phyloP scores from a whole-genome alignment of 1,140 invertebrate species.

The Brachionus paranguensis region DNA sequence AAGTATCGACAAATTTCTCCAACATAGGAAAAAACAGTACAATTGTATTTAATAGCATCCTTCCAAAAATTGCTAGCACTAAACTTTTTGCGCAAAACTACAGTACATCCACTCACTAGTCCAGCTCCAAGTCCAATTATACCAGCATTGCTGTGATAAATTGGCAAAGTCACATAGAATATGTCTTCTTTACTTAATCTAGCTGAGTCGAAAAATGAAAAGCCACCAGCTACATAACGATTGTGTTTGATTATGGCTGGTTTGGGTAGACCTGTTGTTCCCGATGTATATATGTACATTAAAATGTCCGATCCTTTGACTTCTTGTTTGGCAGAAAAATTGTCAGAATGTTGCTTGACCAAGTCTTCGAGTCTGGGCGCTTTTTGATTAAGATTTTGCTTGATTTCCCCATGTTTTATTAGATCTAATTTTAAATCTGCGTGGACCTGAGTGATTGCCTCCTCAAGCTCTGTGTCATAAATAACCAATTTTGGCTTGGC shows the following conservation, averaged over 20 bases:
- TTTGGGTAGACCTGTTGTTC: constrained; percentile 84
- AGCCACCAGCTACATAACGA: constrained; percentile 25
- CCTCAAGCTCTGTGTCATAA: constrained; percentile 22
- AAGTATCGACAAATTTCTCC: constrained; percentile 97
- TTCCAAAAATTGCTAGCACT: constrained; percentile 88
- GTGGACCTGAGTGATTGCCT: neutral
- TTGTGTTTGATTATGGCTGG: constrained; percentile 40
- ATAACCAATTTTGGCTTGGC: constrained; percentile 77
- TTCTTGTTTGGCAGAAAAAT: constrained; percentile 6
- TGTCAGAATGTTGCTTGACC: neutral
- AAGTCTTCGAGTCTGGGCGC: neutral
- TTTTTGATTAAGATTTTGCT: neutral
- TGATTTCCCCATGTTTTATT: constrained; percentile 3
- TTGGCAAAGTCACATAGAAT: constrained; percentile 78
- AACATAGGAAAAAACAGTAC: constrained; percentile 78
- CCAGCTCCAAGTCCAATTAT: constrained; percentile 50
- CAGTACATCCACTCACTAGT: constrained; percentile 74
- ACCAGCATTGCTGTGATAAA: constrained; percentile 91
- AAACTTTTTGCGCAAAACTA: constrained; percentile 84
- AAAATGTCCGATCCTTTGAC: constrained; percentile 38
- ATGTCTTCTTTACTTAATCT: constrained; percentile 60
- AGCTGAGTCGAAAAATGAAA: constrained; percentile 22
- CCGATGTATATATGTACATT: constrained; percentile 80
- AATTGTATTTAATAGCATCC: constrained; percentile 88
- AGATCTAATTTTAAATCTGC: neutral